These are phyloP conservation scores for Drosophila obscura DNA, from an alignment of 1,140 invertebrate genomes.

Conservation along the genomic window DNA sequence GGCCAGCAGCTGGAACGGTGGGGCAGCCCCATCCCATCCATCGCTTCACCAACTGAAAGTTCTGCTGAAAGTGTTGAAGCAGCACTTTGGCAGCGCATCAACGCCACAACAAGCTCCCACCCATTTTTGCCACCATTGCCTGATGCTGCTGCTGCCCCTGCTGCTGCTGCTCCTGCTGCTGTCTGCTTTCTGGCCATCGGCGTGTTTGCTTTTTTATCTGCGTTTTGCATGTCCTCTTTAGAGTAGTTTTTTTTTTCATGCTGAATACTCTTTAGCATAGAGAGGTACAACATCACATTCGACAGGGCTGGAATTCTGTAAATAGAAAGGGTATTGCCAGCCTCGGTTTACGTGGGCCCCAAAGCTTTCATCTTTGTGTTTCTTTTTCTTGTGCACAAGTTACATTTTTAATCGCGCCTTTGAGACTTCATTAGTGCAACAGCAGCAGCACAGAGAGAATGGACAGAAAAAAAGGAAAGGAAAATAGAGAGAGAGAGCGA, in stretches of 20 bases:
- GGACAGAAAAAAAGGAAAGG: constrained; percentile 40
- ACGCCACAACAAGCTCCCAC: constrained; percentile 58
- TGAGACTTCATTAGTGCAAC: constrained; percentile 80
- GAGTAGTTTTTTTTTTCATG: constrained; percentile 42
- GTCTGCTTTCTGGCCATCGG: constrained; percentile 43
- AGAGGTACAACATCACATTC: neutral
- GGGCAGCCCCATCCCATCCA: constrained; percentile 4
- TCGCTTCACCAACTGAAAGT: constrained; percentile 12
- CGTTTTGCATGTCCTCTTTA: constrained; percentile 70
- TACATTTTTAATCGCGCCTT: constrained; percentile 83
- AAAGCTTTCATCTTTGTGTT: constrained; percentile 35
- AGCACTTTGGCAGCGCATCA: constrained; percentile 80
- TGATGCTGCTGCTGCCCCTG: neutral
- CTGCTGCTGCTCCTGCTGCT: neutral
- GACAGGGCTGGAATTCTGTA: constrained; percentile 12
- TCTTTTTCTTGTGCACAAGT: constrained; percentile 65
- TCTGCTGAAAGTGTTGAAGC: constrained; percentile 73
- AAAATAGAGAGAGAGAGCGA: neutral
- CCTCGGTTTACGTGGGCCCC: constrained; percentile 27
- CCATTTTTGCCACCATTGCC: constrained; percentile 3
- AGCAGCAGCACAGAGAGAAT: constrained; percentile 26
- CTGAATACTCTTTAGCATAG: neutral
- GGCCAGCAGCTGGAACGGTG: constrained; percentile 35
- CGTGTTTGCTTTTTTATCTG: constrained; percentile 78
- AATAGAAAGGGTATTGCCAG: constrained; percentile 31